phyloP scores from a whole-genome alignment of 2,113 vertebrate genomes.

The Engystomops pustulosus region DNA sequence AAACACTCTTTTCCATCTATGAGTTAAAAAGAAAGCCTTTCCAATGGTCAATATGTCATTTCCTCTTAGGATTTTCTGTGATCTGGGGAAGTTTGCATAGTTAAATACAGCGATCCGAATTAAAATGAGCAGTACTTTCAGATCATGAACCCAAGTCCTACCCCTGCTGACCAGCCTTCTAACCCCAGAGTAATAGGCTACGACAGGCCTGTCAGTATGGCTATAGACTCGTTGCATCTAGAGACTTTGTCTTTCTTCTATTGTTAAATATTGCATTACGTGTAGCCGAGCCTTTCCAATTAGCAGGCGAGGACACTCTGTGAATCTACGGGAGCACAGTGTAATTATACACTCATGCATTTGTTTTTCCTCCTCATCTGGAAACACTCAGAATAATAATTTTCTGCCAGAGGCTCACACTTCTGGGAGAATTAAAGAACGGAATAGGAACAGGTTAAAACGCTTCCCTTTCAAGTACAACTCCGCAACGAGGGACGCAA shows the following conservation, averaged over 20 bases:
- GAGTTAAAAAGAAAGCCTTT: background rate
- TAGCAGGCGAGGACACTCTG: conserved; percentile 47
- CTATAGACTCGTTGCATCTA: background rate
- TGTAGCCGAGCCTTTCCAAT: conserved; percentile 50
- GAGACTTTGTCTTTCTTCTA: conserved; percentile 43
- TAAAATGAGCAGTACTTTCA: background rate
- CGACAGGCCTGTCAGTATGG: conserved; percentile 42
- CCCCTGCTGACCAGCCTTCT: conserved; percentile 24
- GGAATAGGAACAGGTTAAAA: conserved; percentile 45
- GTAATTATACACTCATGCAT: conserved; percentile 56
- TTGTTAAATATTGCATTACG: conserved; percentile 53
- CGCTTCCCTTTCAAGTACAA: conserved; percentile 3
- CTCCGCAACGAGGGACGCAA: conserved; percentile 3
- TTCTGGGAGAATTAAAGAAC: conserved; percentile 32
- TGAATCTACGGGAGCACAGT: conserved; percentile 46
- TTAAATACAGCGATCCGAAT: background rate
- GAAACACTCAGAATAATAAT: conserved; percentile 56
- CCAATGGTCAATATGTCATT: background rate
- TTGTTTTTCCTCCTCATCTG: conserved; percentile 52
- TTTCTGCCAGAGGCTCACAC: conserved; percentile 44
- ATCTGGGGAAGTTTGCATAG: conserved; percentile 37
- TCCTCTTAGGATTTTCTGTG: background rate
- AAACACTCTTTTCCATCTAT: background rate
- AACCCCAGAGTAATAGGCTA: background rate
- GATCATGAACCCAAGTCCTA: conserved; percentile 2